These are phyloP conservation scores for Cotesia vestalis DNA, from an alignment of 1,140 invertebrate genomes.

Conservation along the genomic window DNA sequence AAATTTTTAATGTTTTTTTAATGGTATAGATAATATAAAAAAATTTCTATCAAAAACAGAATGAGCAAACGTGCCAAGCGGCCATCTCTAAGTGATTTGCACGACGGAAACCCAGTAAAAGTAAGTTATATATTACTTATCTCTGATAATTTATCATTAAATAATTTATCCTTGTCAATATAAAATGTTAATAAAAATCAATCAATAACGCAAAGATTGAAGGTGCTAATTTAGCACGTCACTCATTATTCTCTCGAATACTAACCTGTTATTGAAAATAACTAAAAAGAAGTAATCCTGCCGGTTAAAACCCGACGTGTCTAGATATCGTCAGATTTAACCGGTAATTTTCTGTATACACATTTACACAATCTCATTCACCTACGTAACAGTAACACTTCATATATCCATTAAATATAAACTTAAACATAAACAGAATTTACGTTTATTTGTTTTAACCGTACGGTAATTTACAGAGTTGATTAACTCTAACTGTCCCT, in stretches of 20 bases:
- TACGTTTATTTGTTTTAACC: too few species aligned
- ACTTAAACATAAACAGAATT: too few species aligned
- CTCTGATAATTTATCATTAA: not conserved
- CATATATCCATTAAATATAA: not conserved
- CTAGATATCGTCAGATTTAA: constrained; percentile 38
- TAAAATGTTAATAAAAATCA: not conserved
- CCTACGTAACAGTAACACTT: not conserved
- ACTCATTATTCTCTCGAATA: not conserved
- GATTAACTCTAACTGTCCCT: too few species aligned
- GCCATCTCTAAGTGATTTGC: constrained; percentile 77
- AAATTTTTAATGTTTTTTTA: too few species aligned
- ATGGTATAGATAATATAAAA: too few species aligned
- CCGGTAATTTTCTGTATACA: constrained; percentile 31
- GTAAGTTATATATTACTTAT: constrained; percentile 49
- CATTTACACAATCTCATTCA: not conserved
- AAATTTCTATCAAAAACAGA: constrained; percentile 42
- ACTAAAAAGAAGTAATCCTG: constrained; percentile 4
- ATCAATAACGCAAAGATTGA: constrained; percentile 37
- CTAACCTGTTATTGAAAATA: not conserved
- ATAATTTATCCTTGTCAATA: not conserved
- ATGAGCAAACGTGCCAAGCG: constrained; percentile 73
- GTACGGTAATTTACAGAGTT: too few species aligned
- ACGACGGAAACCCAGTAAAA: constrained; percentile 67
- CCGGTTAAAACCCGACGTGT: constrained; percentile 8
- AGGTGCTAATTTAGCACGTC: constrained; percentile 39